Evolutionary conservation across 2,888 invertebrate genomes (phyloP).

Genomic region (Ophonus ardosiacus): DNA sequence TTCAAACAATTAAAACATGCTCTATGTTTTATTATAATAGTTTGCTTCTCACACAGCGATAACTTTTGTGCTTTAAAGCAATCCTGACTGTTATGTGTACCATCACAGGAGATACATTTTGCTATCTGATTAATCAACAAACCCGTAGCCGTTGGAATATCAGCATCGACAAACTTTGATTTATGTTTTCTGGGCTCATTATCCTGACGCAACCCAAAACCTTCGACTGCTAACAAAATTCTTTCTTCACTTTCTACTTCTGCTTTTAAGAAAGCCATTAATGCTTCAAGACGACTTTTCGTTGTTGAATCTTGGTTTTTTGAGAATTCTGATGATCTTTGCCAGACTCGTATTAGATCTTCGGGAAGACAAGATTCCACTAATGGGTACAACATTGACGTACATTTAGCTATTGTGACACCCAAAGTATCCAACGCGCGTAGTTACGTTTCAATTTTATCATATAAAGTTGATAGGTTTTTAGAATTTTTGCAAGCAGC

Average conservation of each 20-base stretch:
- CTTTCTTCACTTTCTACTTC: constrained; percentile 68
- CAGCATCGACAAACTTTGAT: background rate
- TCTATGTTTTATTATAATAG: background rate
- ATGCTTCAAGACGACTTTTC: background rate
- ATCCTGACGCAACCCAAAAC: constrained; percentile 47
- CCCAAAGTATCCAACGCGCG: background rate
- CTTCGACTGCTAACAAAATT: constrained; percentile 65
- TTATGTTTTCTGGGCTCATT: background rate
- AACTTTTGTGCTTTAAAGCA: constrained; percentile 21
- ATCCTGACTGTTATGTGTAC: background rate
- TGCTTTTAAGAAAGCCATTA: constrained; percentile 66
- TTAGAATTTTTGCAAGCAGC: no score
- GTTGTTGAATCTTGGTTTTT: background rate
- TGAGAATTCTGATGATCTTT: constrained; percentile 26
- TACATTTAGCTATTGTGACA: constrained; percentile 7
- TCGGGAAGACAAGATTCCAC: constrained; percentile 33
- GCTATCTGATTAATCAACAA: background rate
- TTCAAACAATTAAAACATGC: constrained; percentile 18
- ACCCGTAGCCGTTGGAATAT: background rate
- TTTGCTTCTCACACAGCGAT: background rate
- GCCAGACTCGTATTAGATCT: constrained; percentile 30
- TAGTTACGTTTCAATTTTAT: no score
- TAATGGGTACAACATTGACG: constrained; percentile 42
- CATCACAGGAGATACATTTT: constrained; percentile 20
- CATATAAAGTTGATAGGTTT: no score